phyloP scores from a whole-genome alignment of 2,888 invertebrate genomes.

The Lasioglossum oenotherae region DNA sequence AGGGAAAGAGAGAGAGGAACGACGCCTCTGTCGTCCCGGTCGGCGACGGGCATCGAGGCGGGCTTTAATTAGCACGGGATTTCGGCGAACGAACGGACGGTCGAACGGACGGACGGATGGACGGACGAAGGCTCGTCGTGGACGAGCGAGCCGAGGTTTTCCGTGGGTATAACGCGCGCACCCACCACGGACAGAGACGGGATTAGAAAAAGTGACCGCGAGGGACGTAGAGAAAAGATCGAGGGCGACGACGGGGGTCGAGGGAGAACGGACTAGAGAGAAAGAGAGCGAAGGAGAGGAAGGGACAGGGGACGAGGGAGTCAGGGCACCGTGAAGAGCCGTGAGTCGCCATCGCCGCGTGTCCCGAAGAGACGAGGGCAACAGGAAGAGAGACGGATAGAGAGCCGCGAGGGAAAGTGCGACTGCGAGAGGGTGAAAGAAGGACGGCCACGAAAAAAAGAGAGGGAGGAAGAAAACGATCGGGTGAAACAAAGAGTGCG shows the following conservation, averaged over 20 bases:
- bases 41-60: conserved; percentile 76
- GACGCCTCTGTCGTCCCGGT: conserved; percentile 68
- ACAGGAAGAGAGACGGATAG: conserved; percentile 15
- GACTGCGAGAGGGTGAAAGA: conserved; percentile 17
- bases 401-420: conserved; percentile 11
- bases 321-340: conserved; percentile 48
- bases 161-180: conserved; percentile 47
- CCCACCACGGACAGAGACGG: conserved; percentile 38
- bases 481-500: conserved; percentile 48
- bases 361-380: conserved; percentile 57
- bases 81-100: conserved; percentile 73
- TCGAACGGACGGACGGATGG: conserved; percentile 67
- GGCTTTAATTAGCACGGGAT: conserved; percentile 81
- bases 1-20: conserved; percentile 17
- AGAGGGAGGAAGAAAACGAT: conserved; percentile 29
- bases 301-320: conserved; percentile 45
- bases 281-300: conserved; percentile 34
- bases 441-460: conserved; percentile 30
- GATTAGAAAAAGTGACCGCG: conserved; percentile 50
- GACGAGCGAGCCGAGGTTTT: conserved; percentile 64
- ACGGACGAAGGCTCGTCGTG: conserved; percentile 14
- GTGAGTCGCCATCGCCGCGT: conserved; percentile 49
- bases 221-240: conserved; percentile 38
- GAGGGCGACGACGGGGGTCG: conserved; percentile 42
- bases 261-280: conserved; percentile 20